A percentile compares a stretch with the other conserved stretches of the same genome.
Conservation (phyloP, 2,888 invertebrate species). For the Petrolisthes manimaculis region DNA sequence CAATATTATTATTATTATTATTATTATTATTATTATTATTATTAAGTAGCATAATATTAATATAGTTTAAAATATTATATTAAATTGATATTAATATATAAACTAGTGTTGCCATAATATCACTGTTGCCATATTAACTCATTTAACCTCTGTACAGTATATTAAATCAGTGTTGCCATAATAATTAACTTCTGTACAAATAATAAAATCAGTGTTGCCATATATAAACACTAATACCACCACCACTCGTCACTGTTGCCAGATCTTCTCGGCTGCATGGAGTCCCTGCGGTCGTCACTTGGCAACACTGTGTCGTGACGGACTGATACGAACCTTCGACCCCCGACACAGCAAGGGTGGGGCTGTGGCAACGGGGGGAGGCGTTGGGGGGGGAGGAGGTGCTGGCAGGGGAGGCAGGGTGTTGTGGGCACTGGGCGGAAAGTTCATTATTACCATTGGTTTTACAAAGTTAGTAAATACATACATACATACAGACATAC, state of each 20-base stretch:
- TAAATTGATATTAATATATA: no score
- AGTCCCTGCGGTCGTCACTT: conserved; percentile 88
- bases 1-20: no score
- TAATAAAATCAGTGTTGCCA: background rate
- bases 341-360: conserved; percentile 75
- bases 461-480: conserved; percentile 24
- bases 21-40: no score
- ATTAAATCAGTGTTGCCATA: no score
- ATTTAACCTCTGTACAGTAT: no score
- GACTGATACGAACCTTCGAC: conserved; percentile 82
- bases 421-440: conserved; percentile 89
- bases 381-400: conserved; percentile 69
- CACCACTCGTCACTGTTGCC: conserved; percentile 39
- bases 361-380: background rate
- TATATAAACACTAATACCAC: background rate
- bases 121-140: no score
- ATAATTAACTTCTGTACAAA: no score
- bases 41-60: no score
- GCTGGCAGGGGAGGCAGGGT: conserved; percentile 90
- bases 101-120: no score
- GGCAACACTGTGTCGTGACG: conserved; percentile 91
- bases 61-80: no score
- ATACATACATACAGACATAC: no score
- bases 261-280: conserved; percentile 92
- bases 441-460: conserved; percentile 77